phyloP scores from a whole-genome alignment of 2,888 invertebrate genomes.

The Luperina testacea region DNA sequence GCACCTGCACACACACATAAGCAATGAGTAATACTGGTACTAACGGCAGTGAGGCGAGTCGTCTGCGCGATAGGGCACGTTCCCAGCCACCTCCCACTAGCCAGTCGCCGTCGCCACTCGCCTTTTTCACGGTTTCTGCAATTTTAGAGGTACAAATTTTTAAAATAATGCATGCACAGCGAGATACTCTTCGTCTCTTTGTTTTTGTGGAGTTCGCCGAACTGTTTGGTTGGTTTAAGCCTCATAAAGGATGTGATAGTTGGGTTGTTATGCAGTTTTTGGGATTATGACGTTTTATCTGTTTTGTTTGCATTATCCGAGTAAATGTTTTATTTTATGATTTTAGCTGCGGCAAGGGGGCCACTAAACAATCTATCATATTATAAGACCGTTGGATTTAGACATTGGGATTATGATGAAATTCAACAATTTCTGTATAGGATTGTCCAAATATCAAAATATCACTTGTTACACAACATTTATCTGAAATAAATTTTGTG shows the following conservation, averaged over 20 bases:
- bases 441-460: background rate
- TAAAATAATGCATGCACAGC: conserved; percentile 62
- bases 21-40: conserved; percentile 68
- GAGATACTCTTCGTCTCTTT: conserved; percentile 49
- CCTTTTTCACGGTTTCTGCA: conserved; percentile 71
- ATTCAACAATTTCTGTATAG: background rate
- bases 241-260: conserved; percentile 48
- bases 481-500: no score
- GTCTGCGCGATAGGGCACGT: conserved; percentile 76
- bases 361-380: background rate
- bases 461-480: no score
- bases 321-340: conserved; percentile 10
- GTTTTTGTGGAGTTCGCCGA: conserved; percentile 52
- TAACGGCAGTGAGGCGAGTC: conserved; percentile 67
- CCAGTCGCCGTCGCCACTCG: conserved; percentile 52
- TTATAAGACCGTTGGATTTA: background rate
- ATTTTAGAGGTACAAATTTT: conserved; percentile 68
- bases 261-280: conserved; percentile 37
- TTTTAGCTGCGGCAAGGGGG: background rate
- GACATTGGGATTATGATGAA: background rate
- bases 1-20: conserved; percentile 61
- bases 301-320: conserved; percentile 7
- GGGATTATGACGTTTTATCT: conserved; percentile 36
- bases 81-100: conserved; percentile 61
- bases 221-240: conserved; percentile 50